Evolutionary conservation across 2,888 invertebrate species (phyloP), one percentile per base, ranked within the genome.

Genomic region (Miltochrista miniata): DNA sequence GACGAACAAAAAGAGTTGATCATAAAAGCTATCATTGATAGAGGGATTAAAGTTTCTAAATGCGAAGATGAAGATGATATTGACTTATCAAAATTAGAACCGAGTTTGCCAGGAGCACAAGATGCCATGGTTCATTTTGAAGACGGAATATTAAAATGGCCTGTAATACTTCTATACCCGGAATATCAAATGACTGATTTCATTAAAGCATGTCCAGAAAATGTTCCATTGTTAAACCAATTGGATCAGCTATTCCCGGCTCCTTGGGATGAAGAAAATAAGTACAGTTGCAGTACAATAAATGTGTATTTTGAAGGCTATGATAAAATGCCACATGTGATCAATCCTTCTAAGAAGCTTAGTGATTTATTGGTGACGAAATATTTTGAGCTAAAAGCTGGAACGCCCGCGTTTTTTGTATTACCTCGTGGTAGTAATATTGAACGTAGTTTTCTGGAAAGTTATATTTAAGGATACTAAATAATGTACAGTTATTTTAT

Each of bases 161-260:
- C 98, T 0, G 95, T 98, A 0, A 90, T 97, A 13, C 94, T 98
- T 63, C 87, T 97, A 10, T 99, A 98, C 83, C 98, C 98, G 0
- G 98, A 98, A 84, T 95, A 95, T 74, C 92, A 95, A 52, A 94
- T 96, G 70, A 96, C 97, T 43, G 99, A 99, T 83, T 96, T 98
- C 68, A 93, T 99, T 36, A 95, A 96, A 79, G 93, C 93, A 51
- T 96, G 98, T 72, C 93, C 94, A 9, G 98, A 98, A 85, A 93
- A 94, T 66, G 92, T 93, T 0, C 86, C 92, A 92, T 94, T 93
- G 79, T 79, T 78, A 1, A 74, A 64, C 52, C 85, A 83, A 35
- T 66, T 89, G 34, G 82, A 90, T 35, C 93, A 94, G 64, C 81
- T 97, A 38, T 96, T 97, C 71, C 91, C 91, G 0, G 93, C 94